Evolutionary conservation across 2,797 vertebrate species (phyloP).

Genomic region (Alosa sapidissima): DNA sequence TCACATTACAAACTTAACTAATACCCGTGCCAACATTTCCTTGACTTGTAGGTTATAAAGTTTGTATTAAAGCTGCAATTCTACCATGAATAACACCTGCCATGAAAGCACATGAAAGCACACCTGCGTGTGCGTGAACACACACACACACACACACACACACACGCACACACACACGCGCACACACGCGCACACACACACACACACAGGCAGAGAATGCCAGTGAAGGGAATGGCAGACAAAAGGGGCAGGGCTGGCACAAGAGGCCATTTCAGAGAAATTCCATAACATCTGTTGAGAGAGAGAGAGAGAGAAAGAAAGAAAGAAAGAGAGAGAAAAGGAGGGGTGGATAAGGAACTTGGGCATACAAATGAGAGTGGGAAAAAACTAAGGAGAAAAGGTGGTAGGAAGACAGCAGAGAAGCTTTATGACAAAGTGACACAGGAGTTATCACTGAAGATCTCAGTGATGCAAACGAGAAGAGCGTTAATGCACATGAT

Average conservation of each 20-base stretch:
- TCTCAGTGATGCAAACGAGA: not conserved
- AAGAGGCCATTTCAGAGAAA: slow-evolving; percentile 82
- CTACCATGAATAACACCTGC: not conserved
- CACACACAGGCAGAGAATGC: slow-evolving; percentile 11
- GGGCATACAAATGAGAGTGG: not conserved
- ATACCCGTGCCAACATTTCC: not conserved
- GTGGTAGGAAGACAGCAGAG: not conserved
- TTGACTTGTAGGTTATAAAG: not conserved
- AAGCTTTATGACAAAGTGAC: not conserved
- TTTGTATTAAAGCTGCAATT: not conserved
- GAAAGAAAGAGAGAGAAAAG: not conserved
- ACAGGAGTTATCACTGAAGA: not conserved
- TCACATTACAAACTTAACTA: not conserved
- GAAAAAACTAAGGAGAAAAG: not conserved
- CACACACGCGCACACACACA: not conserved
- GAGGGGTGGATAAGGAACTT: not conserved
- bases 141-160: slow-evolving; percentile 5
- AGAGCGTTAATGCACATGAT: not conserved
- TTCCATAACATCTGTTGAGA: slow-evolving; percentile 88
- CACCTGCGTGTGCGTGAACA: not conserved
- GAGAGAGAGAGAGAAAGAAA: not conserved
- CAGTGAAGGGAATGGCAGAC: slow-evolving; percentile 61
- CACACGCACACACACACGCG: slow-evolving; percentile 4
- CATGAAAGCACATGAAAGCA: not conserved
- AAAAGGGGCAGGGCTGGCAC: slow-evolving; percentile 75